Base-by-base conservation (phyloP, 2,113 vertebrate genomes). In the Chlorodrepanis virens region DNA sequence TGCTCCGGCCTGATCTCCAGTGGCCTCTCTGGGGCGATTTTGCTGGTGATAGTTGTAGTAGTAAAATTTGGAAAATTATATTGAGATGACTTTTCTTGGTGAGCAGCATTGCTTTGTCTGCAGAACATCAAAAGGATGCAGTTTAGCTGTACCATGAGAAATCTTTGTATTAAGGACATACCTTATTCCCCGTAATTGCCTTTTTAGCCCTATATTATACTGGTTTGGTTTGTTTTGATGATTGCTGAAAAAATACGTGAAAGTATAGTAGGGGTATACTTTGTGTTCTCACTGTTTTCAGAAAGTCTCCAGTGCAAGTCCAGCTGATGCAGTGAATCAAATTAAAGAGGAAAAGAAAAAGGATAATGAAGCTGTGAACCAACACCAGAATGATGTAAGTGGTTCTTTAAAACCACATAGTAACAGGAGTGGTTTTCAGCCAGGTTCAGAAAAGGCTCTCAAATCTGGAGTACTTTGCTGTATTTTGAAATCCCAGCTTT, bases 361-460 rank as follows among this genome's bases (percentile, higher is more conserved):
- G 6, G 98, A 94, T 92, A 88, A 49, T 9, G 79, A 86, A 83
- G 68, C 57, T 85, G 90, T 67, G 45, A 85, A 67, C 10, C 90
- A 17, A 28, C 71, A 81, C 20, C 18, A 14, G 17, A 94, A 86
- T 28, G 94, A 98, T 97, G 99, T 99, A 92, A 94, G 93, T 85
- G 15, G 16, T 40, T 59, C 6, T 37, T 85, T 70, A 71, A 25
- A 72, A n/a, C 28, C 15, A 12, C 4, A 0, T n/a, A n/a, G 11
- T 35, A 20, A 13, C 17, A 50, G 21, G 8, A 53, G 5, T 59
- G 12, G 2, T 1, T 24, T 65, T 81, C 74, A 44, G 14, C 27
- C 50, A 6, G 4, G 11, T 42, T 76, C 35, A 70, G 44, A 49
- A 56, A 69, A 79, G 42, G 11, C 37, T 7, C 39, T 56, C 33